Conservation (phyloP, 2,113 vertebrate species). For the Crotalus horridus region DNA sequence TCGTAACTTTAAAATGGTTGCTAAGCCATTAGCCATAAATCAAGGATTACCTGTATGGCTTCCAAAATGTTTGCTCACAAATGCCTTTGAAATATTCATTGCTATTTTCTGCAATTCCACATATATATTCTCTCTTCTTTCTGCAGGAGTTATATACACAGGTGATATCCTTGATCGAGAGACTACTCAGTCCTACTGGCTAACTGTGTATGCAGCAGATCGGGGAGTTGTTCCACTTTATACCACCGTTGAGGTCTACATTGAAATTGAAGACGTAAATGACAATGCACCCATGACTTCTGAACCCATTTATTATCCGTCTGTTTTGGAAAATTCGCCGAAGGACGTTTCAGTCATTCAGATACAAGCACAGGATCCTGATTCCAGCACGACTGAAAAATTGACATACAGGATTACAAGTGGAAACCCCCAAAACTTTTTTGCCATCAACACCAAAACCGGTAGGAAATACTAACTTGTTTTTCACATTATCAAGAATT, state of each 20-base stretch:
- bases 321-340: constrained; percentile 87
- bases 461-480: constrained; percentile 70
- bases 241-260: constrained; percentile 85
- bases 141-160: constrained; percentile 88
- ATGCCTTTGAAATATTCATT: not conserved
- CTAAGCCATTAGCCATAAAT: too few species aligned
- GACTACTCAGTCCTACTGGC: constrained; percentile 91
- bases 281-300: constrained; percentile 93
- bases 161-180: constrained; percentile 91
- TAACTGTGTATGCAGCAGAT: constrained; percentile 92
- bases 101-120: not conserved
- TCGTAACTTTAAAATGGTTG: too few species aligned
- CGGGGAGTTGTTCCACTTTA: constrained; percentile 90
- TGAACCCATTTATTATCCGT: constrained; percentile 86
- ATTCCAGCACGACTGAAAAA: constrained; percentile 75
- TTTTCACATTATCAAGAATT: not conserved
- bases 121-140: constrained; percentile 21
- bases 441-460: constrained; percentile 86
- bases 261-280: constrained; percentile 96
- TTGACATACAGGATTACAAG: constrained; percentile 88
- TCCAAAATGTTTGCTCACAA: not conserved
- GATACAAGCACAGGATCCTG: constrained; percentile 92
- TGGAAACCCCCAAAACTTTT: constrained; percentile 97
- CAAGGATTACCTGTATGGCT: not conserved
- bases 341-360: constrained; percentile 91